These are phyloP conservation scores for Artemia franciscana DNA, from an alignment of 1,140 invertebrate species.

Conservation along the genomic window DNA sequence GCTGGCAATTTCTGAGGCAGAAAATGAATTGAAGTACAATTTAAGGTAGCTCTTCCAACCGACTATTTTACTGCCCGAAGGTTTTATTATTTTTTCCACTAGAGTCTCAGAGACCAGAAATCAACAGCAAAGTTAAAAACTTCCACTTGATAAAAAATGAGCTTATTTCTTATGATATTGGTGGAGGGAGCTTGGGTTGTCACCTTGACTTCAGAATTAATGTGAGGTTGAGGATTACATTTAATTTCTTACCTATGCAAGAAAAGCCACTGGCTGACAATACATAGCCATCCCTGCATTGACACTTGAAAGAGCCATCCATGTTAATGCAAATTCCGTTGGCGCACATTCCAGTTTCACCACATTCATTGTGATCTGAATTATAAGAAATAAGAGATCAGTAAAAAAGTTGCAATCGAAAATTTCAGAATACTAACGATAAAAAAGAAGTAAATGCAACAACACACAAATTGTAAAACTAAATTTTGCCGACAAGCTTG, in stretches of 20 bases:
- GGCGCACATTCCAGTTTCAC: constrained; percentile 49
- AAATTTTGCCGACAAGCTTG: too few relatives aligned
- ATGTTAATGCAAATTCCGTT: constrained; percentile 59
- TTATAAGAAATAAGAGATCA: not conserved
- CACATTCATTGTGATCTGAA: constrained; percentile 69
- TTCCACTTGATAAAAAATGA: too few relatives aligned
- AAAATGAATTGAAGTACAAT: too few relatives aligned
- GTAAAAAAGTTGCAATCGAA: not conserved
- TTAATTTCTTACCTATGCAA: constrained; percentile 36
- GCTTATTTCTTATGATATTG: too few relatives aligned
- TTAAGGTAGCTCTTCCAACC: too few relatives aligned
- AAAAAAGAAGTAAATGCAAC: constrained; percentile 4
- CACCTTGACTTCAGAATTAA: too few relatives aligned
- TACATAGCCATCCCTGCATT: constrained; percentile 50
- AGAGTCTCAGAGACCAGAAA: too few relatives aligned
- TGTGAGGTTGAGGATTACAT: not conserved
- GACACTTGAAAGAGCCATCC: constrained; percentile 52
- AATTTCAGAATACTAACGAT: not conserved
- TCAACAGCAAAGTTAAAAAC: too few relatives aligned
- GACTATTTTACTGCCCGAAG: too few relatives aligned
- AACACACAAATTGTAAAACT: not conserved
- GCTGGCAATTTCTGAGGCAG: too few relatives aligned
- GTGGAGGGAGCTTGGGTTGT: too few relatives aligned
- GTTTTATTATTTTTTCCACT: too few relatives aligned
- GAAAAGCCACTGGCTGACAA: constrained; percentile 42